phyloP scores from a whole-genome alignment of 1,140 invertebrate species.

The Drosophila lacertosa region DNA sequence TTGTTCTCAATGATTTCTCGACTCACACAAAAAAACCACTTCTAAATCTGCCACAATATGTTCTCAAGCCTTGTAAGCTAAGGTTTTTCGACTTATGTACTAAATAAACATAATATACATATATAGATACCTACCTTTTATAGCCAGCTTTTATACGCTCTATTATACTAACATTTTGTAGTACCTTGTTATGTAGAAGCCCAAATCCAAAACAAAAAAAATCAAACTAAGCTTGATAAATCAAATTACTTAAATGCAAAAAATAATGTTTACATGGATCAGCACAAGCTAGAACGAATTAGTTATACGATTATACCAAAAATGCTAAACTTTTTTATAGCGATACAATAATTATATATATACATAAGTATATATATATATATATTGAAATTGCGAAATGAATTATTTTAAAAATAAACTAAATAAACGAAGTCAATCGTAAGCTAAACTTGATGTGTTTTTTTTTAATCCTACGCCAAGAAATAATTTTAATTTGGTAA shows the following conservation, averaged over 20 bases:
- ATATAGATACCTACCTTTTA: slow-evolving; percentile 27
- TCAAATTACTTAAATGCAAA: slow-evolving; percentile 2
- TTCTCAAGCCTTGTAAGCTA: slow-evolving; percentile 61
- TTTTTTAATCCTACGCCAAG: not conserved
- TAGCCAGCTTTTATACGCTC: slow-evolving; percentile 44
- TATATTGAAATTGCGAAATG: slow-evolving; percentile 4
- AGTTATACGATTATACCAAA: slow-evolving; percentile 58
- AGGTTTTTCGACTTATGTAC: slow-evolving; percentile 44
- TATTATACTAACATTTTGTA: slow-evolving; percentile 37
- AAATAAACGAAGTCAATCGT: slow-evolving; percentile 16
- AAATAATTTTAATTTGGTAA: not conserved
- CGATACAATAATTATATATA: slow-evolving; percentile 2
- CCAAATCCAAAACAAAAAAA: slow-evolving; percentile 1
- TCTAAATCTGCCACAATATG: slow-evolving; percentile 34
- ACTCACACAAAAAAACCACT: slow-evolving; percentile 2
- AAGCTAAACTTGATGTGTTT: not conserved
- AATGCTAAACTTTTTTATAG: slow-evolving; percentile 35
- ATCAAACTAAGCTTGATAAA: slow-evolving; percentile 23
- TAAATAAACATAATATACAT: slow-evolving; percentile 30
- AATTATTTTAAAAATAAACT: slow-evolving; percentile 6
- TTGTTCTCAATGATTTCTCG: slow-evolving; percentile 15
- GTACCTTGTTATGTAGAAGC: slow-evolving; percentile 29
- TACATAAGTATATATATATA: no score
- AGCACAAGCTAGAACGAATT: slow-evolving; percentile 41
- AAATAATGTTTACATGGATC: not conserved